phyloP scores from a whole-genome alignment of 2,888 invertebrate genomes.

The Odontocerum albicorne region DNA sequence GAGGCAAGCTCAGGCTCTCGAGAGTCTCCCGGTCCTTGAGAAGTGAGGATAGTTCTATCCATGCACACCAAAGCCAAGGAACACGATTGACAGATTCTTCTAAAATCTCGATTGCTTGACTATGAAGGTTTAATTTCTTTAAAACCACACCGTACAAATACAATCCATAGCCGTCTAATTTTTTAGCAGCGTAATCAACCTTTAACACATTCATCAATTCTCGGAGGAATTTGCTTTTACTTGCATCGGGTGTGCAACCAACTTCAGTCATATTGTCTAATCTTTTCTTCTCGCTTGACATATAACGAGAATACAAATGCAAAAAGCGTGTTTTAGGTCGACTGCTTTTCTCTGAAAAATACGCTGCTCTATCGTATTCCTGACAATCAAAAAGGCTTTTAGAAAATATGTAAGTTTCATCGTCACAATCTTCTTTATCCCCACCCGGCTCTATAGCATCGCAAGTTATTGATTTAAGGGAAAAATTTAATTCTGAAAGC shows the following conservation, averaged over 20 bases:
- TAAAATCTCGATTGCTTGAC: constrained; percentile 77
- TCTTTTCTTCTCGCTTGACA: constrained; percentile 88
- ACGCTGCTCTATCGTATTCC: constrained; percentile 87
- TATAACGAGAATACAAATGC: constrained; percentile 81
- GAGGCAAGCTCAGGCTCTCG: constrained; percentile 67
- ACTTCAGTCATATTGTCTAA: constrained; percentile 67
- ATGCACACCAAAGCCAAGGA: constrained; percentile 93
- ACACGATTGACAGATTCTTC: constrained; percentile 75
- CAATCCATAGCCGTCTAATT: constrained; percentile 83
- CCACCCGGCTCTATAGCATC: constrained; percentile 46
- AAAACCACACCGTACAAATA: constrained; percentile 91
- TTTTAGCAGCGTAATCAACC: constrained; percentile 58
- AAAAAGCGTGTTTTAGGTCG: constrained; percentile 78
- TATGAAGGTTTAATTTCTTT: constrained; percentile 79
- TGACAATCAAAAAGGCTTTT: constrained; percentile 88
- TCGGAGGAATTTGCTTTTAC: constrained; percentile 56
- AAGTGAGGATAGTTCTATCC: constrained; percentile 87
- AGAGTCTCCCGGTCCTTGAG: constrained; percentile 80
- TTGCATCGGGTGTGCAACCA: constrained; percentile 60
- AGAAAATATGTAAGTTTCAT: constrained; percentile 74
- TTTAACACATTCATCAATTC: constrained; percentile 60
- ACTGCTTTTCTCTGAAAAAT: constrained; percentile 71
- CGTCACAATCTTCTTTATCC: constrained; percentile 61
- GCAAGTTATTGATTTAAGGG: constrained; percentile 41
- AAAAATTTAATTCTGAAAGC: constrained; percentile 77